Conservation (phyloP, 2,888 invertebrate species). For the Philereme transversata region DNA sequence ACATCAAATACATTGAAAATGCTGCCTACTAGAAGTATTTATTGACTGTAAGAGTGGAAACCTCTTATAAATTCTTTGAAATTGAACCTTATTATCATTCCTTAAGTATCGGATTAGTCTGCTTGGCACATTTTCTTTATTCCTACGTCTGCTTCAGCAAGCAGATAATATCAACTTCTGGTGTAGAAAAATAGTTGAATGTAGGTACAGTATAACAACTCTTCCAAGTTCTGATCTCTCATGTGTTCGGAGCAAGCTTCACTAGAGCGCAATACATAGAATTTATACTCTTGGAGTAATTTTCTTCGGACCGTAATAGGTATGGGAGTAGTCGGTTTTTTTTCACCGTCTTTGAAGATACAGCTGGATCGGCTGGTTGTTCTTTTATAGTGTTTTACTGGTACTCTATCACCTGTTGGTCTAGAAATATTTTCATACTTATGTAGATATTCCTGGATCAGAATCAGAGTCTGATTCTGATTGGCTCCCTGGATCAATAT, state of each 20-base stretch:
- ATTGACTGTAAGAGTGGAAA: constrained; percentile 8
- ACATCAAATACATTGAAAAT: constrained; percentile 16
- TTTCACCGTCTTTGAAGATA: constrained; percentile 11
- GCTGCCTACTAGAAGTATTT: constrained; percentile 12
- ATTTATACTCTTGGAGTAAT: constrained; percentile 12
- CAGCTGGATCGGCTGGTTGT: constrained; percentile 6
- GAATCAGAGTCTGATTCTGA: neutral
- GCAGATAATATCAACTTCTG: constrained; percentile 13
- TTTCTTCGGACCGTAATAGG: constrained; percentile 15
- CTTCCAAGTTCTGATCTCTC: constrained; percentile 28
- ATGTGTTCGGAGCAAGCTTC: constrained; percentile 15
- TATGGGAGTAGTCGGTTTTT: neutral
- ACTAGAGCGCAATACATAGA: constrained; percentile 11
- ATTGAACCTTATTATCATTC: constrained; percentile 21
- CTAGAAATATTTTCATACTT: neutral
- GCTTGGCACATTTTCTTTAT: constrained; percentile 14
- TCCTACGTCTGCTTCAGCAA: neutral
- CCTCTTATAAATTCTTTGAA: constrained; percentile 8
- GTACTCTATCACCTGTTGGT: neutral
- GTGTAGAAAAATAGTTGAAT: constrained; percentile 3
- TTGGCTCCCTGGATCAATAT: neutral
- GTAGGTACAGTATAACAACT: constrained; percentile 7
- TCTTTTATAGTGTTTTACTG: constrained; percentile 7
- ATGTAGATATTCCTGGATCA: neutral
- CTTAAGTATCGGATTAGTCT: constrained; percentile 20